A percentile compares a stretch with the other conserved stretches of the same genome.
Conservation (phyloP, 2,797 vertebrate genomes). For the Chanos chanos region DNA sequence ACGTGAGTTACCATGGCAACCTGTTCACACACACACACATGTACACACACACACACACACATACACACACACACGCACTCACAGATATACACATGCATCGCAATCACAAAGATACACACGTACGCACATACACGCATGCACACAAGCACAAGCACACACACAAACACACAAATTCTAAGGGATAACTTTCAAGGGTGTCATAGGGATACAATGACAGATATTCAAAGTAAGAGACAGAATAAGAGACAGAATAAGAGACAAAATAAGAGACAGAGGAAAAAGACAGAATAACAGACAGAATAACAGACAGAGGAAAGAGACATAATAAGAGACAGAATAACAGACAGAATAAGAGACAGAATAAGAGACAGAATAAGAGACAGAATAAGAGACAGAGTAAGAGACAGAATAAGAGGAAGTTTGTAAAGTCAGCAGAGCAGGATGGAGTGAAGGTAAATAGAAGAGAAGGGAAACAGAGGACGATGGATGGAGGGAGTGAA, state of each 20-base stretch:
- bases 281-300: no score
- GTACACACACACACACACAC: background rate
- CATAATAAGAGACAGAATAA: constrained; percentile 15
- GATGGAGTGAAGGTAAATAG: background rate
- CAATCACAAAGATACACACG: background rate
- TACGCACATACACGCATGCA: background rate
- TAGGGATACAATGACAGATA: constrained; percentile 36
- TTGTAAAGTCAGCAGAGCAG: background rate
- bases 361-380: background rate
- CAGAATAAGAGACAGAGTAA: constrained; percentile 4
- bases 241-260: constrained; percentile 27
- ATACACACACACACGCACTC: background rate
- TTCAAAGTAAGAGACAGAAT: constrained; percentile 35
- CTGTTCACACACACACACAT: constrained; percentile 32
- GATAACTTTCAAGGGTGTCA: background rate
- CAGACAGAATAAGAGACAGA: background rate
- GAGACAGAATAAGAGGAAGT: background rate
- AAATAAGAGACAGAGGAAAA: background rate
- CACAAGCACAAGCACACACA: constrained; percentile 32
- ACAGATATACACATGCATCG: background rate
- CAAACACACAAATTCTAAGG: background rate
- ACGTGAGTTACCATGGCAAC: constrained; percentile 70
- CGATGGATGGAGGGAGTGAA: background rate
- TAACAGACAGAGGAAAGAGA: background rate
- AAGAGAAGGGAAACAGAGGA: background rate